Conservation (phyloP, 2,113 vertebrate genomes). For the Mola mola region DNA sequence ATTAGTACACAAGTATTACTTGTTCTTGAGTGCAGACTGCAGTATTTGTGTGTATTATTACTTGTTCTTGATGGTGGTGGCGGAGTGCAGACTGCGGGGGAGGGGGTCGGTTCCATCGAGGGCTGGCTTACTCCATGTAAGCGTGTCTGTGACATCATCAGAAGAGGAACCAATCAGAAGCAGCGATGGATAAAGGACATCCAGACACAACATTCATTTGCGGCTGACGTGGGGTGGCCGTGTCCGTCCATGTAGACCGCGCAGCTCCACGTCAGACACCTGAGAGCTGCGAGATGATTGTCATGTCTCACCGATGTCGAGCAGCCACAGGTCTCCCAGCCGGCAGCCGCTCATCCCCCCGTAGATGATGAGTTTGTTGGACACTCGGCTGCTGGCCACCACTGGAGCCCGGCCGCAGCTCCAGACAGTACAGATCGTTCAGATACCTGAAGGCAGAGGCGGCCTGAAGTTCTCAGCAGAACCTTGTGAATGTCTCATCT, state of each 20-base stretch:
- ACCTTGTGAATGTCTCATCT: background rate
- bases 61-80: conserved; percentile 89
- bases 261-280: too few species aligned
- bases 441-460: conserved; percentile 79
- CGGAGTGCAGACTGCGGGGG: conserved; percentile 88
- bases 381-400: conserved; percentile 79
- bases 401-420: conserved; percentile 87
- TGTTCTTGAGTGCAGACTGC: too few species aligned
- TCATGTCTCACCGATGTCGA: conserved; percentile 84
- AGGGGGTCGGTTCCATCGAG: conserved; percentile 85
- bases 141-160: conserved; percentile 77
- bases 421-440: conserved; percentile 88
- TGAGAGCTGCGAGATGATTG: too few species aligned
- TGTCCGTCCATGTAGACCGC: too few species aligned
- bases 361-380: conserved; percentile 82
- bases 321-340: conserved; percentile 89
- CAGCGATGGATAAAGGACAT: background rate
- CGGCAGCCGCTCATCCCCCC: conserved; percentile 92
- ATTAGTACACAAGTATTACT: too few species aligned
- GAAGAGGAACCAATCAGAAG: conserved; percentile 1
- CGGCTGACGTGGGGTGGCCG: background rate
- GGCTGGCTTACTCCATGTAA: conserved; percentile 87
- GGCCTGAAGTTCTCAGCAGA: background rate
- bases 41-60: conserved; percentile 33
- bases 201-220: too few species aligned